These are phyloP conservation scores for Sylvietta virens DNA, from an alignment of 2,113 vertebrate species.

Conservation along the genomic window DNA sequence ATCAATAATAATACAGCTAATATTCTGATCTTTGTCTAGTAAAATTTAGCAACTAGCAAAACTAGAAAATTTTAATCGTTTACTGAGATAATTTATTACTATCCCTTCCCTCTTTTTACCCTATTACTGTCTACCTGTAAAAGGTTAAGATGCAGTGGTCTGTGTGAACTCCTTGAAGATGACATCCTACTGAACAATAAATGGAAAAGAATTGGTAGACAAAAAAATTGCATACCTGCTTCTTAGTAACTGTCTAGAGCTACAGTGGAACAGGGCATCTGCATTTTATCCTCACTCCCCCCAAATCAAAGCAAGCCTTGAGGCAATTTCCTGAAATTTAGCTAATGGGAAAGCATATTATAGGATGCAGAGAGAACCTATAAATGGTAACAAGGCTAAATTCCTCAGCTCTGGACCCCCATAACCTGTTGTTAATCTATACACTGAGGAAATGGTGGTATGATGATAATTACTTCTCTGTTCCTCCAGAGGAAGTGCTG, in stretches of 20 bases:
- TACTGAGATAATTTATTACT: background rate
- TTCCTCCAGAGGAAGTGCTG: constrained; percentile 8
- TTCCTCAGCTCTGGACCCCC: background rate
- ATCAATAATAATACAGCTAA: background rate
- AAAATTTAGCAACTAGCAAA: background rate
- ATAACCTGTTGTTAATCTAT: background rate
- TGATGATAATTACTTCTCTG: background rate
- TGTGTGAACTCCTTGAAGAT: background rate
- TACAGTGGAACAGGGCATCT: background rate
- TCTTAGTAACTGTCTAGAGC: background rate
- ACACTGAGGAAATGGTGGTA: background rate
- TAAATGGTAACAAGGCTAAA: background rate
- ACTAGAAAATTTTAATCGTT: background rate
- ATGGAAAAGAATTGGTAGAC: background rate
- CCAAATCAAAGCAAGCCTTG: background rate
- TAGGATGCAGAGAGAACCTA: background rate
- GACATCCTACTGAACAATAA: background rate
- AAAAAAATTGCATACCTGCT: background rate
- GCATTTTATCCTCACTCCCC: background rate
- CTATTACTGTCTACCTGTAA: background rate
- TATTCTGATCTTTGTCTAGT: background rate
- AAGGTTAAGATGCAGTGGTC: background rate
- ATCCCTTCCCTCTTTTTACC: background rate
- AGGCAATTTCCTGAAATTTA: constrained; percentile 30
- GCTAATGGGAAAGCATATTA: background rate